phyloP scores from a whole-genome alignment of 2,888 invertebrate species.

The Lymantria dispar region DNA sequence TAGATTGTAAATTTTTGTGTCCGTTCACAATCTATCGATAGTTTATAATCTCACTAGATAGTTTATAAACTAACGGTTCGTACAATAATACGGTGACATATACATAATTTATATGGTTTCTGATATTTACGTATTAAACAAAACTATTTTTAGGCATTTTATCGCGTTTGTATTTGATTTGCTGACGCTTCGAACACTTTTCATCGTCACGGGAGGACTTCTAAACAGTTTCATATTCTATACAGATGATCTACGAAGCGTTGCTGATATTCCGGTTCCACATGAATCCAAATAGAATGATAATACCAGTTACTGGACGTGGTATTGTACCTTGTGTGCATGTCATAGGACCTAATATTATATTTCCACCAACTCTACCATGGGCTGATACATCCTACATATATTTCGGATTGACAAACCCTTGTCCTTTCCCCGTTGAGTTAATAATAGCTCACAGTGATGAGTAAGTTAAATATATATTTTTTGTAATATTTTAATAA shows the following conservation, averaged over 20 bases:
- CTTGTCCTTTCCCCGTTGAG: conserved; percentile 85
- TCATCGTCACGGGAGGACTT: too few relatives aligned
- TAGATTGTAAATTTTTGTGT: too few relatives aligned
- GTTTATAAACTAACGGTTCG: too few relatives aligned
- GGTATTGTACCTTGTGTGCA: conserved; percentile 79
- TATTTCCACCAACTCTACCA: conserved; percentile 85
- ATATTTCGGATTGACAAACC: conserved; percentile 84
- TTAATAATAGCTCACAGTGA: conserved; percentile 87
- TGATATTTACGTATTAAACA: too few relatives aligned
- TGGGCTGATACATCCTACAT: conserved; percentile 82
- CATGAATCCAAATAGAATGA: conserved; percentile 73
- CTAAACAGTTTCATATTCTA: neutral
- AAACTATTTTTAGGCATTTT: too few relatives aligned
- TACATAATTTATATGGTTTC: too few relatives aligned
- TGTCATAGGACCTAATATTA: conserved; percentile 73
- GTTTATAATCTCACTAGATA: too few relatives aligned
- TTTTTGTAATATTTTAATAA: neutral
- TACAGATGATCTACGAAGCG: conserved; percentile 68
- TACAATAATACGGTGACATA: too few relatives aligned
- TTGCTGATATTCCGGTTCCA: conserved; percentile 70
- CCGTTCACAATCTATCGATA: too few relatives aligned
- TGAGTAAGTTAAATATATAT: conserved; percentile 61
- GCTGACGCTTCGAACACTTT: too few relatives aligned
- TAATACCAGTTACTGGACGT: conserved; percentile 73
- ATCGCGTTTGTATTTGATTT: too few relatives aligned